Percentiles rank a stretch among this genome's conserved stretches.
phyloP scores from a whole-genome alignment of 2,888 invertebrate species.

The Xestia ashworthii region DNA sequence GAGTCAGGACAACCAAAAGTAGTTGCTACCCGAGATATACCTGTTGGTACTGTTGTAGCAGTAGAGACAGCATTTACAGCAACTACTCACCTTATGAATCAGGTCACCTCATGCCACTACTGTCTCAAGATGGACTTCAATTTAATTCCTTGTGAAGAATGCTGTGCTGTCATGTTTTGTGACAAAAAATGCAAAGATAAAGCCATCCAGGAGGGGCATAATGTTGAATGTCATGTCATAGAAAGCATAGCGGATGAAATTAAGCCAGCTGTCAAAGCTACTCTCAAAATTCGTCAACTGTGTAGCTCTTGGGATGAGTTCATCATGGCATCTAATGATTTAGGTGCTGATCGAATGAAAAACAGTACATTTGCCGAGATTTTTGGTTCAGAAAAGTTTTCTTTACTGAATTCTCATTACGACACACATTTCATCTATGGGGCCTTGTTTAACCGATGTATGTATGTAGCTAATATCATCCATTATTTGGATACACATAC shows the following conservation, averaged over 20 bases:
- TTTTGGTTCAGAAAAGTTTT: constrained; percentile 47
- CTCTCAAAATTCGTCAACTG: constrained; percentile 46
- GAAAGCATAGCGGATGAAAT: background rate
- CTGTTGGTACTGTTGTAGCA: constrained; percentile 42
- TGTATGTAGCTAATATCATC: constrained; percentile 36
- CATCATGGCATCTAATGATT: constrained; percentile 41
- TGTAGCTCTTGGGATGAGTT: constrained; percentile 56
- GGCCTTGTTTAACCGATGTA: constrained; percentile 24
- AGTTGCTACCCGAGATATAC: constrained; percentile 45
- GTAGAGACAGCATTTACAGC: constrained; percentile 35
- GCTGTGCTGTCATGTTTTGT: constrained; percentile 37
- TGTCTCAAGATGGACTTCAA: constrained; percentile 44
- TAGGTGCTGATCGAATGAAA: constrained; percentile 34
- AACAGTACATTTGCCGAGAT: constrained; percentile 28
- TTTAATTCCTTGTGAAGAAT: constrained; percentile 46
- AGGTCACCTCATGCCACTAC: constrained; percentile 25
- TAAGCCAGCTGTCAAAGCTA: constrained; percentile 6
- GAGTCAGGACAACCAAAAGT: constrained; percentile 32
- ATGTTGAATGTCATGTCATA: constrained; percentile 42
- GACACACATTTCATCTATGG: constrained; percentile 43
- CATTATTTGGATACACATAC: constrained; percentile 39
- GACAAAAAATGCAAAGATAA: constrained; percentile 36
- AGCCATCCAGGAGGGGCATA: constrained; percentile 39
- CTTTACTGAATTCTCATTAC: constrained; percentile 35
- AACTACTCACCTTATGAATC: constrained; percentile 7